Percentiles rank a stretch among this genome's conserved stretches.
phyloP scores from a whole-genome alignment of 53 echinoderm and acorn worm genomes.

The Holothuria scabra region DNA sequence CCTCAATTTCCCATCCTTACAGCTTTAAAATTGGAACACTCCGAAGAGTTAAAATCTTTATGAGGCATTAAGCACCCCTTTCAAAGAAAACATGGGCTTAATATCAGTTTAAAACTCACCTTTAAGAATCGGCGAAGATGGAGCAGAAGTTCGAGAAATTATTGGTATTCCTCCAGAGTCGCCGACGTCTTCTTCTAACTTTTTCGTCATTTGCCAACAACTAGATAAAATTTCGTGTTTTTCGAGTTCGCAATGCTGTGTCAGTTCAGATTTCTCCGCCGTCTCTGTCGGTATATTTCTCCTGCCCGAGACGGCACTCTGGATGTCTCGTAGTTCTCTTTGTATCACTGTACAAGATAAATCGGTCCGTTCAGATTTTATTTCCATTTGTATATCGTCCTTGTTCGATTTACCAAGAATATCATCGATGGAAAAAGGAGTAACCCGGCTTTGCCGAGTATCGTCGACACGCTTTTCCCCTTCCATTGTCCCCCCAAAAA shows the following conservation, averaged over 20 bases:
- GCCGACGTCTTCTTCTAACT: conserved; percentile 15
- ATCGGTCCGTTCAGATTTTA: background rate
- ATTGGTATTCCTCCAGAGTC: background rate
- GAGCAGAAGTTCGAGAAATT: conserved; percentile 11
- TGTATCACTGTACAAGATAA: conserved; percentile 34
- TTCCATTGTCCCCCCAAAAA: conserved; percentile 15
- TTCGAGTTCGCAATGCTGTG: conserved; percentile 10
- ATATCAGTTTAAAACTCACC: background rate
- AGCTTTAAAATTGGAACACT: no score
- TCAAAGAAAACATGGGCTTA: no score
- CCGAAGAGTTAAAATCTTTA: no score
- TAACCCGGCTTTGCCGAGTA: conserved; percentile 46
- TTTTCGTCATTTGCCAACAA: conserved; percentile 49
- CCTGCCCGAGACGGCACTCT: background rate
- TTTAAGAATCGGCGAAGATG: conserved; percentile 22
- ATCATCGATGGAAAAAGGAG: conserved; percentile 81
- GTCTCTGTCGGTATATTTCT: conserved; percentile 5
- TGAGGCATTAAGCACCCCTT: no score
- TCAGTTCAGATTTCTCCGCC: background rate
- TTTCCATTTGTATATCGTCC: background rate
- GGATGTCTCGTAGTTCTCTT: conserved; percentile 41
- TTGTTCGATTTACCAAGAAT: conserved; percentile 66
- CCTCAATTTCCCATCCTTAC: no score
- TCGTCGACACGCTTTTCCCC: background rate
- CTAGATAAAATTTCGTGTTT: conserved; percentile 36